Conservation (phyloP, 2,888 invertebrate species). For the Myathropa florea region DNA sequence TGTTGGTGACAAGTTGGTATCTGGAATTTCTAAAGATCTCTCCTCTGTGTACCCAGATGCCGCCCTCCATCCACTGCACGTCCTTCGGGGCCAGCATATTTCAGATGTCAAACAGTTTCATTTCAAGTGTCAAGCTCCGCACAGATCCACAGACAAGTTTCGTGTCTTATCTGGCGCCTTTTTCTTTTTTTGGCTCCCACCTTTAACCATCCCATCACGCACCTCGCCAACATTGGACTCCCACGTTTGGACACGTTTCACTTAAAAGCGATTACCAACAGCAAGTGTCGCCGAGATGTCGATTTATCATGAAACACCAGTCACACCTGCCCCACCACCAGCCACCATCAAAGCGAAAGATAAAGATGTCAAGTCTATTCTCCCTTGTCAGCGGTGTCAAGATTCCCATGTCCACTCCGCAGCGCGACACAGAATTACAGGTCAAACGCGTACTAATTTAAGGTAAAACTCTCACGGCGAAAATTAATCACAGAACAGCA, state of each 20-base stretch:
- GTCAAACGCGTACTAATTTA: constrained; percentile 67
- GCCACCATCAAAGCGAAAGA: constrained; percentile 10
- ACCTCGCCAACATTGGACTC: not conserved
- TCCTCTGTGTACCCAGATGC: no score
- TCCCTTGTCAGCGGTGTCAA: constrained; percentile 13
- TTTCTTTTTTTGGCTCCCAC: not conserved
- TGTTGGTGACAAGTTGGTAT: no score
- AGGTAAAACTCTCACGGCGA: constrained; percentile 65
- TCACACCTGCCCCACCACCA: not conserved
- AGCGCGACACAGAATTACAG: constrained; percentile 29
- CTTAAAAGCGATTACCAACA: not conserved
- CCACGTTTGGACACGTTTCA: not conserved
- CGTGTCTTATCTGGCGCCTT: not conserved
- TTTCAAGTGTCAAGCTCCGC: not conserved
- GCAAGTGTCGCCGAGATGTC: not conserved
- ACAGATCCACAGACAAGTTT: not conserved
- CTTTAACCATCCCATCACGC: not conserved
- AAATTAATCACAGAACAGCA: constrained; percentile 69
- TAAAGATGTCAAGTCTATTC: constrained; percentile 44
- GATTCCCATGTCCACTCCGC: not conserved
- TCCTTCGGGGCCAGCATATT: no score
- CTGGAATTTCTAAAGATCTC: no score
- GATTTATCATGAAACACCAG: not conserved
- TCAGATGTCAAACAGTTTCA: not conserved
- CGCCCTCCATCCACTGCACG: no score